A percentile compares a stretch with the other conserved stretches of the same genome.
Evolutionary conservation across 2,797 vertebrate species (phyloP).

Genomic region (Eleutherodactylus coqui): DNA sequence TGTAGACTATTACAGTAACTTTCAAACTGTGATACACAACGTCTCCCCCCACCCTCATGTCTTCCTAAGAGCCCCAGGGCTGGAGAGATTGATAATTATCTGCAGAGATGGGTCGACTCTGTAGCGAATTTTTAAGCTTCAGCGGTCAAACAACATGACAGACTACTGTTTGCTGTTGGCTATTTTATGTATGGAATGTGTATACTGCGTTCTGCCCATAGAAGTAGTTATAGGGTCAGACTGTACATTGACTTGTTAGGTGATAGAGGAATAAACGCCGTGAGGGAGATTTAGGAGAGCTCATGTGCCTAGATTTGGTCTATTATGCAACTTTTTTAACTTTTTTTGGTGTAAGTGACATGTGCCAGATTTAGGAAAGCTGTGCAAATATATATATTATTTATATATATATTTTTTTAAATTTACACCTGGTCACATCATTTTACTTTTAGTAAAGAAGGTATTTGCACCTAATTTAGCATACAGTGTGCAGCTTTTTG

Average conservation of each 20-base stretch:
- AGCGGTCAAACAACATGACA: neutral
- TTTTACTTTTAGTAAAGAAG: no score
- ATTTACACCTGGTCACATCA: no score
- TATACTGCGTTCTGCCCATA: neutral
- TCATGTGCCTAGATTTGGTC: no score
- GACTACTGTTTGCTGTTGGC: neutral
- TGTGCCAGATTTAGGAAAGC: no score
- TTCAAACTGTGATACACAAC: constrained; percentile 28
- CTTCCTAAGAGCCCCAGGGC: neutral
- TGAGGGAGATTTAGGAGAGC: no score
- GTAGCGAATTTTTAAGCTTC: neutral
- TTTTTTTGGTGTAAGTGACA: no score
- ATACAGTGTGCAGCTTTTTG: no score
- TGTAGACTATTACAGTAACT: neutral
- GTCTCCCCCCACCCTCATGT: no score
- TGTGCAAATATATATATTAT: no score
- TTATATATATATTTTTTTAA: no score
- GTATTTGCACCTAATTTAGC: no score
- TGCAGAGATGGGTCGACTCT: constrained; percentile 10
- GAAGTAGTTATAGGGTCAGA: neutral
- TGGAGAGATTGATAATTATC: constrained; percentile 26
- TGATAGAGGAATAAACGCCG: neutral
- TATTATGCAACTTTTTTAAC: no score
- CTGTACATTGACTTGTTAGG: neutral
- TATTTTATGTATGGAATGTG: neutral